Evolutionary conservation across 2,113 vertebrate genomes (phyloP), one percentile per base, ranked within the genome.

Genomic region (Vulpes lagopus): DNA sequence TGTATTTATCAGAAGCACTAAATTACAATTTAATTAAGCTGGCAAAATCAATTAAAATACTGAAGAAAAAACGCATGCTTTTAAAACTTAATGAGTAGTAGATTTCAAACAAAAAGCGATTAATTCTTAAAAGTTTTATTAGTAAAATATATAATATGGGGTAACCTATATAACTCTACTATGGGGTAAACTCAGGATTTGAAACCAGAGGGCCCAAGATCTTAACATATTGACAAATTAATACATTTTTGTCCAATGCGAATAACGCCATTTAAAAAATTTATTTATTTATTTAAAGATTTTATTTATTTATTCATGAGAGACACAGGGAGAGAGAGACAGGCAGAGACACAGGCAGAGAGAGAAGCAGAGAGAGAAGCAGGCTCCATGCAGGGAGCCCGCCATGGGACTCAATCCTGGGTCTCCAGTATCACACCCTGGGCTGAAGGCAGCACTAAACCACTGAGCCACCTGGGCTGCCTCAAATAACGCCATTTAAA

Each of bases 21-120:
- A 82, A 65, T 86, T 93, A 91, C 12, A 93, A 74, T 73, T 86
- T 94, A 62, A 67, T n/a, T 30, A 82, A 90, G 14, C 35, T 83
- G 94, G 30, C 30, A 84, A 67, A 84, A 67, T 96, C 32, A 89
- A 90, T 57, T 80, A 53, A 96, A 96, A 94, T 94, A 88, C 0
- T 73, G 5, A 83, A 81, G 43, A 96, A 95, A 98, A 92, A 92
- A 85, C 2, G 4, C 0, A 91, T 59, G 14, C 3, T 93, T 78
- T 81, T 1, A 87, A 97, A 95, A 95, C 32, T 69, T 89, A 55
- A 73, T 35, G 10, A 85, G 14, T 57, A 91, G 53, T 32, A 51
- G 89, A 89, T 90, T 92, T 88, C 80, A 96, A 95, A 96, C n/a
- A 96, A 95, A 97, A 95, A 87, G 27, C 1, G 3, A 94, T 60